Evolutionary conservation across 2,797 vertebrate species (phyloP).

Genomic region (Catostomus latipinnis): DNA sequence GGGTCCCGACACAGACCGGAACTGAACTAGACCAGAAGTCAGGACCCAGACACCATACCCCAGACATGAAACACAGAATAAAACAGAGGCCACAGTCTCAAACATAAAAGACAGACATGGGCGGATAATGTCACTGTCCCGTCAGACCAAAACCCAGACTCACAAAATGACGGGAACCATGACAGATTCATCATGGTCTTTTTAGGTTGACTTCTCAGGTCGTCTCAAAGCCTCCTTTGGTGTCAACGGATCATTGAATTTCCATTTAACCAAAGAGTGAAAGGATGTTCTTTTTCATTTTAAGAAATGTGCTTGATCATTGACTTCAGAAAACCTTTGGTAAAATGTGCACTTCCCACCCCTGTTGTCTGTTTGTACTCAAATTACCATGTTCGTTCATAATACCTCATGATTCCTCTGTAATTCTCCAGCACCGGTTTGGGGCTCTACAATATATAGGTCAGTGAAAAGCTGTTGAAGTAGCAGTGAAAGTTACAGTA

Average conservation of each 20-base stretch:
- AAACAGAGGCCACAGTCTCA: too few species aligned
- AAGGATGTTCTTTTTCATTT: conserved; percentile 32
- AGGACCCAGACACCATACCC: too few species aligned
- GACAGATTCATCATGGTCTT: conserved; percentile 16
- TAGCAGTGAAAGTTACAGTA: conserved; percentile 61
- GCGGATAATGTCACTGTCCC: too few species aligned
- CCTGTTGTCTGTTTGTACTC: conserved; percentile 53
- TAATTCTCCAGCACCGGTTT: conserved; percentile 60
- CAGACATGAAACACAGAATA: too few species aligned
- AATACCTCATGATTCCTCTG: conserved; percentile 71
- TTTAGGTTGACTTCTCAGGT: conserved; percentile 47
- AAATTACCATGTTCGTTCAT: conserved; percentile 67
- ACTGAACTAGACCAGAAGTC: too few species aligned
- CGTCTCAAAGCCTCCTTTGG: conserved; percentile 35
- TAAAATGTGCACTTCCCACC: neutral
- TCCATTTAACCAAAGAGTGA: conserved; percentile 41
- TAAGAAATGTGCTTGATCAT: conserved; percentile 43
- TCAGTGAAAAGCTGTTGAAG: conserved; percentile 69
- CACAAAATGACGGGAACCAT: too few species aligned
- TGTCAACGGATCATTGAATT: conserved; percentile 51
- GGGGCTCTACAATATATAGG: conserved; percentile 67
- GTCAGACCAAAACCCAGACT: too few species aligned
- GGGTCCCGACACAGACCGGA: too few species aligned
- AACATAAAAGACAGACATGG: too few species aligned
- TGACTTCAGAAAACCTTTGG: conserved; percentile 20